phyloP scores from a whole-genome alignment of 2,113 vertebrate species.

The Varanus komodoensis region DNA sequence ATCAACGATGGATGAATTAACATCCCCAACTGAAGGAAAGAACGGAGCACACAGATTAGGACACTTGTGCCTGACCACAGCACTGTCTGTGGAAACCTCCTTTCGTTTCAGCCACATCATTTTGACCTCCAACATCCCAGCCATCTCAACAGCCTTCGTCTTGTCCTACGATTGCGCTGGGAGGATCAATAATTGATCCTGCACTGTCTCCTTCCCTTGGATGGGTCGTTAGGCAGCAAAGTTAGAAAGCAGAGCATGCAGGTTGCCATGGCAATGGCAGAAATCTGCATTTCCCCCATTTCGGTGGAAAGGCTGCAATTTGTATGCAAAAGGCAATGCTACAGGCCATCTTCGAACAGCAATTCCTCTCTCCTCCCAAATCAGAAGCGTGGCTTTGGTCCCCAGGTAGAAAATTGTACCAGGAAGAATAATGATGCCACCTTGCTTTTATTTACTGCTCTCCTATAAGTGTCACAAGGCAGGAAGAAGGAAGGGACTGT shows the following conservation, averaged over 20 bases:
- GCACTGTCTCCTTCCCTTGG: constrained; percentile 12
- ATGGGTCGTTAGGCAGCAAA: constrained; percentile 28
- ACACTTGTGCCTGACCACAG: neutral
- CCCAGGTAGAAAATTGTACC: neutral
- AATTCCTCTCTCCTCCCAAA: neutral
- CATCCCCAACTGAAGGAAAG: neutral
- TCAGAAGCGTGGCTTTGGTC: constrained; percentile 6
- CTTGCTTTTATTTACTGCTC: neutral
- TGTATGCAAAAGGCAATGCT: constrained; percentile 54
- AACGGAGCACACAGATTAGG: neutral
- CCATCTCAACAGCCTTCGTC: neutral
- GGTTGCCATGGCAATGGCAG: constrained; percentile 59
- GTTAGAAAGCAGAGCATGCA: constrained; percentile 45
- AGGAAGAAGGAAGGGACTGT: neutral
- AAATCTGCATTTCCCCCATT: constrained; percentile 46
- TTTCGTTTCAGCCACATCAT: no score
- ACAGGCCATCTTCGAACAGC: neutral
- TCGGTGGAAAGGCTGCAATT: constrained; percentile 42
- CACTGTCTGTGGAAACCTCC: neutral
- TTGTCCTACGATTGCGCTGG: neutral
- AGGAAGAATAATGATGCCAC: neutral
- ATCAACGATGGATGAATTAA: neutral
- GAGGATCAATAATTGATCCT: constrained; percentile 20
- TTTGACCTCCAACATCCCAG: neutral
- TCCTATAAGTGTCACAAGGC: neutral